Evolutionary conservation across 2,113 vertebrate genomes (phyloP).

Genomic region (Pionites leucogaster): DNA sequence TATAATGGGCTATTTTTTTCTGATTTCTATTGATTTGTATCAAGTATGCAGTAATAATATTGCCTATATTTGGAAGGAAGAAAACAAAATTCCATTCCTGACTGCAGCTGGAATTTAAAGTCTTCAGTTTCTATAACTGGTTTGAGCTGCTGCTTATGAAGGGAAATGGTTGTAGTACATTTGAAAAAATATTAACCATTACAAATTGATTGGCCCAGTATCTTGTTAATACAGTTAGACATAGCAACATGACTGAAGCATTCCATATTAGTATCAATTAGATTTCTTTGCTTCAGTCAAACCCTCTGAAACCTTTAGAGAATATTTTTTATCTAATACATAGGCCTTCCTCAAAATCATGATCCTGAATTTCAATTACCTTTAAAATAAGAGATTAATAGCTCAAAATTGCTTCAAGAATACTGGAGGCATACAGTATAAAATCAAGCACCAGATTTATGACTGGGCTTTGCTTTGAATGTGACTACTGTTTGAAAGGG

Average conservation of each 20-base stretch:
- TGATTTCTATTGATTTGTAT: not conserved
- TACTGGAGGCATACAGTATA: accelerated
- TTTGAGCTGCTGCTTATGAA: not conserved
- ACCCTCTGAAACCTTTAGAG: not conserved
- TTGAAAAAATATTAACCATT: not conserved
- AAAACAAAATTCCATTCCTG: not conserved
- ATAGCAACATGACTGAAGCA: not conserved
- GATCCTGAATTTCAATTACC: not conserved
- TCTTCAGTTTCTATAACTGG: not conserved
- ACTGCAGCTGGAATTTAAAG: not conserved
- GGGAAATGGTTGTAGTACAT: not conserved
- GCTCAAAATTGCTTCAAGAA: not conserved
- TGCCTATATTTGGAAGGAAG: not conserved
- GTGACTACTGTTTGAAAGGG: not conserved
- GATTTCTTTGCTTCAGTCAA: not conserved
- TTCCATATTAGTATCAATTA: not conserved
- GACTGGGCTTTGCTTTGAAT: not conserved
- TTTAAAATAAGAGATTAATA: not conserved
- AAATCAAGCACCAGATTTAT: not conserved
- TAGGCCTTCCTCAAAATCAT: not conserved
- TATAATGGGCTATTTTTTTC: not conserved
- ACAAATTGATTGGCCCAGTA: not conserved
- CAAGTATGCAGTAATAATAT: accelerated
- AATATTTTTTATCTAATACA: not conserved
- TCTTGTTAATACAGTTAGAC: not conserved